A percentile compares a stretch with the other conserved stretches of the same genome.
Evolutionary conservation across 1,140 invertebrate species (phyloP).

Genomic region (Tenebrio molitor): DNA sequence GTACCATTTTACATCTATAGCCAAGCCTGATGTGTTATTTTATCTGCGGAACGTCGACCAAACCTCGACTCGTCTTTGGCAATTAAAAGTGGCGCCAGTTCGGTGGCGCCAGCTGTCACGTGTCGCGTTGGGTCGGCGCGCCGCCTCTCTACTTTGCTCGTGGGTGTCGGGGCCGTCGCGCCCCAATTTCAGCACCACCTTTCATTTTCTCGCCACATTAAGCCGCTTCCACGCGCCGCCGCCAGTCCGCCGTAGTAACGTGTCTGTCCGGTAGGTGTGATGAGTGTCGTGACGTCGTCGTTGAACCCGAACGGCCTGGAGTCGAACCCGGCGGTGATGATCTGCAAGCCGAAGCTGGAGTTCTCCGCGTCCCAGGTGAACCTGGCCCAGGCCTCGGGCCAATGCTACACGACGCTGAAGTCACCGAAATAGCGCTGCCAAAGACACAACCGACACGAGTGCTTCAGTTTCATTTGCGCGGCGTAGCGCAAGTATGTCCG

Average conservation of each 20-base stretch:
- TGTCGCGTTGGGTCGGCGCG: no score
- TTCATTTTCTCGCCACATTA: neutral
- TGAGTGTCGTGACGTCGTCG: slow-evolving; percentile 59
- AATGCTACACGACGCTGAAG: slow-evolving; percentile 61
- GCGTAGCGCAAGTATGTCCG: no score
- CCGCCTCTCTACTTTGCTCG: no score
- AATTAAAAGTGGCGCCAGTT: no score
- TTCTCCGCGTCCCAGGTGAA: slow-evolving; percentile 59
- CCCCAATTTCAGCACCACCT: neutral
- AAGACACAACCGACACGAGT: no score
- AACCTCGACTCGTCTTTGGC: no score
- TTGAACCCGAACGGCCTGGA: slow-evolving; percentile 65
- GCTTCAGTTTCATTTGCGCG: neutral
- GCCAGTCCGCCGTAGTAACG: no score
- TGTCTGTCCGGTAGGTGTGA: slow-evolving; percentile 42
- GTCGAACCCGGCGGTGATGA: slow-evolving; percentile 62
- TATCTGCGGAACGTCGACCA: no score
- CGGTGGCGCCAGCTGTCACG: no score
- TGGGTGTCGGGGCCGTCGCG: no score
- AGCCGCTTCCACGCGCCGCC: neutral
- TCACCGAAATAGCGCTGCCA: slow-evolving; percentile 51
- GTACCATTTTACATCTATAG: no score
- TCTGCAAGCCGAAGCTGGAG: slow-evolving; percentile 62
- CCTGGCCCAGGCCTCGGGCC: slow-evolving; percentile 58
- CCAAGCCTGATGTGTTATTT: no score